phyloP scores from a whole-genome alignment of 2,888 invertebrate genomes.

The Choristoneura rosaceana region DNA sequence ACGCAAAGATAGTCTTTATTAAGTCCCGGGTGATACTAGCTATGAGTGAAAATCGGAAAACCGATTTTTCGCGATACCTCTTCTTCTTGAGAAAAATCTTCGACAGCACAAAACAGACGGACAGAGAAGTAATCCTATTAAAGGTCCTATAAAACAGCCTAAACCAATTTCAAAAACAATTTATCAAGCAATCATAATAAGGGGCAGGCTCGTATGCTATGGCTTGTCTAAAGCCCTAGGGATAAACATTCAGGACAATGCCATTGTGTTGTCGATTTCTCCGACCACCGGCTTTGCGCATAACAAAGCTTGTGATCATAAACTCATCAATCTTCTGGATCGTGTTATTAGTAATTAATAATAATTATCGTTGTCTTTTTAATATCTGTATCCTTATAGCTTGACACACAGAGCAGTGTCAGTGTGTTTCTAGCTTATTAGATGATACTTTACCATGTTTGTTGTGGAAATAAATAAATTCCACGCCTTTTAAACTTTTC shows the following conservation, averaged over 20 bases:
- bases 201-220: conserved; percentile 12
- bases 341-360: conserved; percentile 13
- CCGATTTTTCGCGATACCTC: too few species aligned
- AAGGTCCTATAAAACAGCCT: too few species aligned
- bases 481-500: not conserved
- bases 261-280: conserved; percentile 51
- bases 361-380: conserved; percentile 3
- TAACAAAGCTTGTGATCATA: not conserved
- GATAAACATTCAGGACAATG: conserved; percentile 58
- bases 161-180: too few species aligned
- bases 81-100: too few species aligned
- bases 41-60: too few species aligned
- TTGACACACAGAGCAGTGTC: too few species aligned
- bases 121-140: too few species aligned
- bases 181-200: not conserved
- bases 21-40: too few species aligned
- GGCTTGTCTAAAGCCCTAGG: conserved; percentile 39
- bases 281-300: conserved; percentile 33
- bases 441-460: not conserved
- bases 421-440: too few species aligned
- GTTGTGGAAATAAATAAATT: not conserved
- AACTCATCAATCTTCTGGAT: conserved; percentile 15
- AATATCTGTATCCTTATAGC: not conserved
- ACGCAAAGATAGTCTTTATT: too few species aligned
- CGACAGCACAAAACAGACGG: too few species aligned